Conservation (phyloP, 1,140 invertebrate genomes). For the Drosophila kurseongensis region DNA sequence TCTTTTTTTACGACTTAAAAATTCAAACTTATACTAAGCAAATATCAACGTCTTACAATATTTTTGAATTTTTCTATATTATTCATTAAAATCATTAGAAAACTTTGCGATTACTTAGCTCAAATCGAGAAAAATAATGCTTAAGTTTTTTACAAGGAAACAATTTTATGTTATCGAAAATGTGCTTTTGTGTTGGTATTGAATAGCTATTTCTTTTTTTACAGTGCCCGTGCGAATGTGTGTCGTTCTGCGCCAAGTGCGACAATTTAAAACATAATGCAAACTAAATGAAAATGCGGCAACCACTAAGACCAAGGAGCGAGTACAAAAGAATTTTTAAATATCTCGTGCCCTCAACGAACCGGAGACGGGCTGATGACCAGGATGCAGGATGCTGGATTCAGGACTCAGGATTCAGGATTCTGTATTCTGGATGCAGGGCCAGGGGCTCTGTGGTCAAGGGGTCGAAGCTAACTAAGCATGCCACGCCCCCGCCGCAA, state of each 20-base stretch:
- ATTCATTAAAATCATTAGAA: too few relatives aligned
- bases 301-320: slow-evolving; percentile 21
- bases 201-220: neutral
- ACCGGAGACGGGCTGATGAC: slow-evolving; percentile 51
- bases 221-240: slow-evolving; percentile 28
- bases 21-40: too few relatives aligned
- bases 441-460: slow-evolving; percentile 42
- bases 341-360: slow-evolving; percentile 68
- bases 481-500: slow-evolving; percentile 27
- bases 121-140: too few relatives aligned
- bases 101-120: too few relatives aligned
- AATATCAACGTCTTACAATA: too few relatives aligned
- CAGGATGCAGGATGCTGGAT: slow-evolving; percentile 17
- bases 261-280: slow-evolving; percentile 81
- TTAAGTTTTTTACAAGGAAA: too few relatives aligned
- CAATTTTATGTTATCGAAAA: too few relatives aligned
- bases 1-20: too few relatives aligned
- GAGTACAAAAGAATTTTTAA: slow-evolving; percentile 79
- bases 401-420: slow-evolving; percentile 2
- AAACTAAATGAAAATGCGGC: slow-evolving; percentile 81
- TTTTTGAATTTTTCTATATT: too few relatives aligned
- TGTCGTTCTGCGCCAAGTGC: slow-evolving; percentile 56
- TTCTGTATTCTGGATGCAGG: slow-evolving; percentile 2
- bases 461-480: slow-evolving; percentile 64
- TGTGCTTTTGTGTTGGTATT: too few relatives aligned